Conservation (phyloP, 2,888 invertebrate species). For the Amiota communis region DNA sequence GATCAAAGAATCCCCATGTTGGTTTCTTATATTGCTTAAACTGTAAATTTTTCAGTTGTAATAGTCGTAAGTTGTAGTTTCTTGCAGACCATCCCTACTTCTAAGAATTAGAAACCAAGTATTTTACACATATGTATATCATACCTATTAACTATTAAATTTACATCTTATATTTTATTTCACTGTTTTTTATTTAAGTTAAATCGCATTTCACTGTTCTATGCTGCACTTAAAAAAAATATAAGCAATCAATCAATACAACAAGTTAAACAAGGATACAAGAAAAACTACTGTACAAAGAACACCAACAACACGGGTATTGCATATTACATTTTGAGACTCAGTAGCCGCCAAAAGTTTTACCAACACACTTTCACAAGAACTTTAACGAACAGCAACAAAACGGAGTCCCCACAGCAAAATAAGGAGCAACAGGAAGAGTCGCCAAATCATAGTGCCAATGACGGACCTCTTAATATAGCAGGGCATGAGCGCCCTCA, state of each 20-base stretch:
- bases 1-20: neutral
- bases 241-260: neutral
- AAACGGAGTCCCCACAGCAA: slow-evolving; percentile 1
- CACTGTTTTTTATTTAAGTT: neutral
- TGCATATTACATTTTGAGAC: slow-evolving; percentile 10
- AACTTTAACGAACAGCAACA: neutral
- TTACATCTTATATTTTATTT: too few relatives aligned
- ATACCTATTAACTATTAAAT: too few relatives aligned
- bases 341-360: slow-evolving; percentile 16
- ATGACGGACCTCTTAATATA: too few relatives aligned
- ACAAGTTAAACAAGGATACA: neutral
- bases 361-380: neutral
- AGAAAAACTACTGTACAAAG: neutral
- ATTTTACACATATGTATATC: too few relatives aligned
- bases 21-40: neutral
- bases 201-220: slow-evolving; percentile 14
- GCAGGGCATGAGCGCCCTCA: neutral
- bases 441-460: neutral
- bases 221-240: slow-evolving; percentile 10
- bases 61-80: too few relatives aligned
- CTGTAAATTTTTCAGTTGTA: too few relatives aligned
- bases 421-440: slow-evolving; percentile 9
- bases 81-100: too few relatives aligned
- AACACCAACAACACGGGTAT: neutral
- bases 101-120: too few relatives aligned